phyloP scores from a whole-genome alignment of 2,797 vertebrate genomes.

The Peromyscus aztecus region DNA sequence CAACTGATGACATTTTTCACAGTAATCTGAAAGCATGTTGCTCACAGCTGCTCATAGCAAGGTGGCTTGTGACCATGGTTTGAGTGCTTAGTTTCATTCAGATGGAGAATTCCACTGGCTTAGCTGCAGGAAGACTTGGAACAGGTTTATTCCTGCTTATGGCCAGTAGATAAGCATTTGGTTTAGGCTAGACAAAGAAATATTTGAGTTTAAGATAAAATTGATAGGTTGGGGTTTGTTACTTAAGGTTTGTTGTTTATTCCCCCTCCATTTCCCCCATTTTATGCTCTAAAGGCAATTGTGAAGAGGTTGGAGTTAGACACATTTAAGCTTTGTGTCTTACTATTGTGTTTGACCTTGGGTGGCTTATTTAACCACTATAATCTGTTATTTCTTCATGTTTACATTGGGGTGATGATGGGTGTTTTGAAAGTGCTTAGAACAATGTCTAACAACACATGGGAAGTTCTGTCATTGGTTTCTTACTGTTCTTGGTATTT shows the following conservation, averaged over 20 bases:
- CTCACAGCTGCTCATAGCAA: constrained; percentile 19
- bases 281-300: constrained; percentile 37
- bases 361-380: constrained; percentile 25
- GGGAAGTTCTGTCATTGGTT: constrained; percentile 22
- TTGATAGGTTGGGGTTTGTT: constrained; percentile 61
- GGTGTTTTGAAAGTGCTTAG: constrained; percentile 49
- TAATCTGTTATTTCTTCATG: constrained; percentile 57
- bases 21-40: constrained; percentile 63
- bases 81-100: constrained; percentile 61
- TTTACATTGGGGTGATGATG: constrained; percentile 18
- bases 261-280: neutral
- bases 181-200: constrained; percentile 45
- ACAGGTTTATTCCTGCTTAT: constrained; percentile 61
- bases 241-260: neutral
- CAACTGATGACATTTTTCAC: constrained; percentile 63
- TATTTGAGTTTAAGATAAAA: constrained; percentile 62
- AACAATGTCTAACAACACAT: neutral
- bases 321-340: constrained; percentile 48
- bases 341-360: constrained; percentile 42
- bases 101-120: constrained; percentile 19
- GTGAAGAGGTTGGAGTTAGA: constrained; percentile 25
- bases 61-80: constrained; percentile 36
- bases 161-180: constrained; percentile 35
- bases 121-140: constrained; percentile 14
- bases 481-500: constrained; percentile 46